Conservation (phyloP, 2,888 invertebrate genomes). For the Serrognathus titanus region DNA sequence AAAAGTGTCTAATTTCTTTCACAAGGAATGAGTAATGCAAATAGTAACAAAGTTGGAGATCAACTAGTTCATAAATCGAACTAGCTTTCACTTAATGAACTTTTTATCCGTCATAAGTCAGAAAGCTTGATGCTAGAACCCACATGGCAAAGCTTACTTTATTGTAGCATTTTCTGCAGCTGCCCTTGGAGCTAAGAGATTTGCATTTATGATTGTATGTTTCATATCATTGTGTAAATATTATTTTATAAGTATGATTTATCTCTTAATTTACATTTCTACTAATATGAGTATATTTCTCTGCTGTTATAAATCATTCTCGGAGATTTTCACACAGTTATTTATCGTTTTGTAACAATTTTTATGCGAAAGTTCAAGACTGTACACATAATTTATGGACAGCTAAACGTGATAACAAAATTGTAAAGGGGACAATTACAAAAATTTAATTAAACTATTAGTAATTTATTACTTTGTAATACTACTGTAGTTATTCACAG, state of each 20-base stretch:
- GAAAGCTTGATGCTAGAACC: constrained; percentile 7
- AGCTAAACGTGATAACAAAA: too few relatives aligned
- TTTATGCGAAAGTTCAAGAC: too few relatives aligned
- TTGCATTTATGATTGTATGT: constrained; percentile 16
- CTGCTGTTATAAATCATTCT: constrained; percentile 6
- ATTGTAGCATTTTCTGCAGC: constrained; percentile 10
- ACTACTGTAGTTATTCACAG: too few relatives aligned
- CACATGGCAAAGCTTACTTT: constrained; percentile 9
- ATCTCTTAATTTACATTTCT: constrained; percentile 18
- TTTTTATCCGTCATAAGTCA: constrained; percentile 7
- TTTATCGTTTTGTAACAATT: background rate
- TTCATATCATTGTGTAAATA: constrained; percentile 12
- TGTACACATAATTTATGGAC: too few relatives aligned
- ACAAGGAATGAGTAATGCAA: too few relatives aligned
- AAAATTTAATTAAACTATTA: too few relatives aligned
- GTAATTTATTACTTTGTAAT: too few relatives aligned
- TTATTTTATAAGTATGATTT: constrained; percentile 16
- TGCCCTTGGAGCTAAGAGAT: constrained; percentile 14
- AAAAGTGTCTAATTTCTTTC: too few relatives aligned
- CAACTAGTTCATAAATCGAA: too few relatives aligned
- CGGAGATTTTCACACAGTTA: constrained; percentile 10
- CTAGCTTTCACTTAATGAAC: too few relatives aligned
- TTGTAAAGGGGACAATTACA: too few relatives aligned
- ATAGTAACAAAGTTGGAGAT: too few relatives aligned
- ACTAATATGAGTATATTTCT: background rate